Evolutionary conservation across 2,888 invertebrate genomes (phyloP), one percentile per base, ranked within the genome.

Genomic region (Adelphocoris suturalis): DNA sequence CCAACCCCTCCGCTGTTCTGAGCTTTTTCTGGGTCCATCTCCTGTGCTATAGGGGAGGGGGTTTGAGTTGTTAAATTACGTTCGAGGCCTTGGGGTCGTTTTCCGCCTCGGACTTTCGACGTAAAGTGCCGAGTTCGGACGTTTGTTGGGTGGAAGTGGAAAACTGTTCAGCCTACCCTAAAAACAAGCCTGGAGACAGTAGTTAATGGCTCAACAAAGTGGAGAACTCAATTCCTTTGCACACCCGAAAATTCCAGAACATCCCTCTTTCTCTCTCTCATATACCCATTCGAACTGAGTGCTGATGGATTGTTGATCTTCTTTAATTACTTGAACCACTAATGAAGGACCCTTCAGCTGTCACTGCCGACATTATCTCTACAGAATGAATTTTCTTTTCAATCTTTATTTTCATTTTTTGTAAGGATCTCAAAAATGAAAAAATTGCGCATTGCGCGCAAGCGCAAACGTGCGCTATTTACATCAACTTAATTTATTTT

Each of bases 101-200:
- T 28, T 76, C 28, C 14, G 76, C 76, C 12, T 28, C 76, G 28
- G n/a, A 46, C 37, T 76, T 76, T 28, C 14, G 46, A 46, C 76
- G 28, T 46, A 76, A 76, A 37, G 75, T 75, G 28, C 75, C 19
- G 28, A 75, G 76, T 76, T 76, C 37, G 76, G 46, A 76, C 37
- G 28, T 76, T 76, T 76, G 76, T 76, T 76, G 76, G 28, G n/a
- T 7, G 28, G n/a, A 46, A 76, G 28, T 28, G 46, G 37, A 76
- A 76, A 76, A 76, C 76, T 27, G 76, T 23, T 13, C 76, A 37
- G 28, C n/a, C 28, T n/a, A 9, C 46, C 76, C 37, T 76, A 28
- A 76, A 76, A 76, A 76, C 76, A 76, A 2, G 76, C n/a, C 27
- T n/a, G 28, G 28, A 46, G 76, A 76, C 76, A 76, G 76, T 76